Conservation (phyloP, 1,140 invertebrate genomes). For the Trissolcus basalis region DNA sequence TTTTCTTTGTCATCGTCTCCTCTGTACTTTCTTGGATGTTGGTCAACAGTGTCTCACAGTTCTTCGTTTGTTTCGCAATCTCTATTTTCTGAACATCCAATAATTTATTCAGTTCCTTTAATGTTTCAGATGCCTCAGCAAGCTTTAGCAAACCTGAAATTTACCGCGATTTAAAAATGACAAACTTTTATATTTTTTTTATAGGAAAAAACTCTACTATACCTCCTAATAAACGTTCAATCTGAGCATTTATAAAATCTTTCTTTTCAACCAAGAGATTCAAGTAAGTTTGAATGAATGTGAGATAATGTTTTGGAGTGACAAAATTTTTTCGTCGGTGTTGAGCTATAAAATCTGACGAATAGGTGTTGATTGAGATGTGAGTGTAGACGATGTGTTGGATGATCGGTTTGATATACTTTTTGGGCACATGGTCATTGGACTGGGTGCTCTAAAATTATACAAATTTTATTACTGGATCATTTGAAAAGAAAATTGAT, state of each 20-base stretch:
- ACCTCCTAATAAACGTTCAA: slow-evolving; percentile 72
- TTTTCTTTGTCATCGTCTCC: slow-evolving; percentile 85
- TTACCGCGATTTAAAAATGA: neutral
- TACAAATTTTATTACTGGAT: neutral
- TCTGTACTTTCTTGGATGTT: slow-evolving; percentile 80
- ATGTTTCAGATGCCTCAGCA: slow-evolving; percentile 84
- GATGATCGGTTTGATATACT: slow-evolving; percentile 81
- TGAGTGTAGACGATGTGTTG: slow-evolving; percentile 91
- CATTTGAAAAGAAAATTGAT: neutral
- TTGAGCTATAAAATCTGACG: slow-evolving; percentile 82
- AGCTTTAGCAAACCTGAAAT: neutral
- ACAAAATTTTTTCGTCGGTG: slow-evolving; percentile 88
- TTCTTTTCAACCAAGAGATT: slow-evolving; percentile 82
- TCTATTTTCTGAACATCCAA: slow-evolving; percentile 85
- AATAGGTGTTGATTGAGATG: slow-evolving; percentile 82
- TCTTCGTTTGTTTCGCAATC: slow-evolving; percentile 84
- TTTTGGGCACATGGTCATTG: slow-evolving; percentile 78
- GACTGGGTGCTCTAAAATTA: slow-evolving; percentile 69
- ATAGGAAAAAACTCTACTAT: neutral
- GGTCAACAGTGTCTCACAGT: slow-evolving; percentile 83
- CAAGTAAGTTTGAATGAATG: slow-evolving; percentile 88
- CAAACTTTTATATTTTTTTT: neutral
- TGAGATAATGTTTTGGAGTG: slow-evolving; percentile 93
- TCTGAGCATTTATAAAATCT: slow-evolving; percentile 71
- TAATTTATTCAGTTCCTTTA: slow-evolving; percentile 84